These are phyloP conservation scores for Pissodes strobi DNA, from an alignment of 1,140 invertebrate genomes.

Conservation along the genomic window DNA sequence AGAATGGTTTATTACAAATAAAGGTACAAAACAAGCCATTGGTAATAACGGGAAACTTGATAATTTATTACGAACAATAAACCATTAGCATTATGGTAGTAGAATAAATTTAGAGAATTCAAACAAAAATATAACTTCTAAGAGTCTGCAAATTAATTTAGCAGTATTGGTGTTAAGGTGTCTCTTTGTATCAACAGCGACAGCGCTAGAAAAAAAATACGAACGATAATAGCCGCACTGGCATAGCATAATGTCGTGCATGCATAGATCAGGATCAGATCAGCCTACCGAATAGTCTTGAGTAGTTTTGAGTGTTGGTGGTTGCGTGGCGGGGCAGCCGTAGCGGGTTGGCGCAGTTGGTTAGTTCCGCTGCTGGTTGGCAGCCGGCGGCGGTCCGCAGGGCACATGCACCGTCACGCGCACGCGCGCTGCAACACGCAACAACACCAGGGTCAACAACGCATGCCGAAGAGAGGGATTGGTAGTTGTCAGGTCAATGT, in stretches of 20 bases:
- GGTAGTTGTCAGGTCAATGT: too few relatives aligned
- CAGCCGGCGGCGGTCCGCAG: conserved; percentile 48
- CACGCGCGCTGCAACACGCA: conserved; percentile 61
- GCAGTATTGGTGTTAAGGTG: background rate
- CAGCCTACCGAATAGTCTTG: conserved; percentile 52
- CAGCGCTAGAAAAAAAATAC: conserved; percentile 9
- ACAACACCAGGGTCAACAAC: conserved; percentile 49
- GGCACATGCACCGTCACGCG: conserved; percentile 60
- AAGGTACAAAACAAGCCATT: too few relatives aligned
- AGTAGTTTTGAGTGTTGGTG: conserved; percentile 21
- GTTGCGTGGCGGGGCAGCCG: conserved; percentile 51
- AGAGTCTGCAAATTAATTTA: too few relatives aligned
- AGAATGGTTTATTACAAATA: too few relatives aligned
- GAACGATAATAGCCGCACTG: background rate
- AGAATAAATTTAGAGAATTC: too few relatives aligned
- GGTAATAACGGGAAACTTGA: too few relatives aligned
- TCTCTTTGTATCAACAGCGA: conserved; percentile 1
- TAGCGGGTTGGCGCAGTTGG: conserved; percentile 45
- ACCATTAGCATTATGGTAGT: too few relatives aligned
- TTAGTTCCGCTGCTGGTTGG: conserved; percentile 52
- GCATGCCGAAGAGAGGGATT: conserved; percentile 10
- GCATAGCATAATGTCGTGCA: conserved; percentile 17
- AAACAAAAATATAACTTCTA: too few relatives aligned
- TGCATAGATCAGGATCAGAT: conserved; percentile 21
- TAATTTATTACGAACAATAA: too few relatives aligned